These are phyloP conservation scores for Drosophila longiperda DNA, from an alignment of 2,888 invertebrate genomes.

Conservation along the genomic window DNA sequence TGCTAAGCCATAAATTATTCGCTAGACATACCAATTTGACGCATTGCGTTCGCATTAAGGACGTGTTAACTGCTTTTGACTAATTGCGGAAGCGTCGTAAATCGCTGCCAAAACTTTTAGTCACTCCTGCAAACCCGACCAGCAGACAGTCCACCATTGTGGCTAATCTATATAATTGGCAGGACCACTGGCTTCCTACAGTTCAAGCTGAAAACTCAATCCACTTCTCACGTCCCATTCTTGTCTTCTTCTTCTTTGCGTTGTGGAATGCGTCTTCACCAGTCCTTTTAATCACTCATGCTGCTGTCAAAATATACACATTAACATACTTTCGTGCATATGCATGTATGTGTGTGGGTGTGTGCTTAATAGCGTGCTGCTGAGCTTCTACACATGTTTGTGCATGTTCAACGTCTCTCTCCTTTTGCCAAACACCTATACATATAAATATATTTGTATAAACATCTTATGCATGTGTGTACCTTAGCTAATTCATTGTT, in stretches of 20 bases:
- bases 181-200: slow-evolving; percentile 15
- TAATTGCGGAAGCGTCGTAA: slow-evolving; percentile 60
- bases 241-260: neutral
- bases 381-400: slow-evolving; percentile 43
- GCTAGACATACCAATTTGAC: slow-evolving; percentile 39
- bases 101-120: slow-evolving; percentile 58
- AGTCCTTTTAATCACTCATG: slow-evolving; percentile 61
- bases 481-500: slow-evolving; percentile 52
- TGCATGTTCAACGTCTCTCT: slow-evolving; percentile 7
- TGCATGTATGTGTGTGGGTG: neutral
- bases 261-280: slow-evolving; percentile 12
- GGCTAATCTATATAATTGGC: slow-evolving; percentile 60
- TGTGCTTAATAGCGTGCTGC: slow-evolving; percentile 17
- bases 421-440: slow-evolving; percentile 22
- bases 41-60: slow-evolving; percentile 49
- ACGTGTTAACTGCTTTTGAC: slow-evolving; percentile 65
- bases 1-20: slow-evolving; percentile 46
- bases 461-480: slow-evolving; percentile 1
- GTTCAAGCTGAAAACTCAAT: neutral
- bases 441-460: slow-evolving; percentile 5
- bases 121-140: slow-evolving; percentile 8
- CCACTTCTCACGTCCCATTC: neutral
- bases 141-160: slow-evolving; percentile 20
- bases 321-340: neutral
- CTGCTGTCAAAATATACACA: slow-evolving; percentile 40